These are phyloP conservation scores for Poecilia latipinna DNA, from an alignment of 2,113 vertebrate species.

Conservation along the genomic window DNA sequence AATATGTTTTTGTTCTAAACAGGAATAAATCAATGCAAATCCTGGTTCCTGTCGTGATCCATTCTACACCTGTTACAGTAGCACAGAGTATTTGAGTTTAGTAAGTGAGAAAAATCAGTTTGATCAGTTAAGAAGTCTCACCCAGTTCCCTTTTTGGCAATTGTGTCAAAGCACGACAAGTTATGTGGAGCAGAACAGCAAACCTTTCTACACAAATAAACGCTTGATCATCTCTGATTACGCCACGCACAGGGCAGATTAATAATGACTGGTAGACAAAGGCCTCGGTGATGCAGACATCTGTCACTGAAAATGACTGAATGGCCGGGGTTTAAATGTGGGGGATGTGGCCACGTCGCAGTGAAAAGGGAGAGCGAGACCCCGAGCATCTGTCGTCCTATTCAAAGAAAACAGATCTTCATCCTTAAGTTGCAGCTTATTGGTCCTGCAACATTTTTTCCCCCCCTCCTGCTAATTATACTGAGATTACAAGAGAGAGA, in stretches of 20 bases:
- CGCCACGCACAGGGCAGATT: neutral
- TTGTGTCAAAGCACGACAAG: neutral
- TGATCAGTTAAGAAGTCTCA: neutral
- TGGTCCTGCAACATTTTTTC: slow-evolving; percentile 25
- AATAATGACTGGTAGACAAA: slow-evolving; percentile 12
- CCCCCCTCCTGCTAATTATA: slow-evolving; percentile 34
- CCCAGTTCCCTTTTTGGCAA: neutral
- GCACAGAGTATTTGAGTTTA: neutral
- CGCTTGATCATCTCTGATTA: slow-evolving; percentile 23
- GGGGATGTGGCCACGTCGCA: slow-evolving; percentile 30
- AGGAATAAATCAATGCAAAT: too few species aligned
- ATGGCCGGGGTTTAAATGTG: slow-evolving; percentile 23
- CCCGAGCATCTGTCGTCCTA: slow-evolving; percentile 66
- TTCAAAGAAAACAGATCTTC: slow-evolving; percentile 39
- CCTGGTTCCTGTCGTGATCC: too few species aligned
- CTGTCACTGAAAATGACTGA: slow-evolving; percentile 60
- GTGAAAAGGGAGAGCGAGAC: slow-evolving; percentile 37
- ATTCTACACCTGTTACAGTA: too few species aligned
- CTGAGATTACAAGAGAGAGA: slow-evolving; percentile 43
- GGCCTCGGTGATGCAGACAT: slow-evolving; percentile 43
- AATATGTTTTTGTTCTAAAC: too few species aligned
- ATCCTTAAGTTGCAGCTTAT: slow-evolving; percentile 27
- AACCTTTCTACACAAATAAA: neutral
- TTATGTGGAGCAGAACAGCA: neutral
- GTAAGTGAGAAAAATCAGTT: neutral